Evolutionary conservation across 2,888 invertebrate species (phyloP), one percentile per base, ranked within the genome.

Genomic region (Platerodrilus igneus): DNA sequence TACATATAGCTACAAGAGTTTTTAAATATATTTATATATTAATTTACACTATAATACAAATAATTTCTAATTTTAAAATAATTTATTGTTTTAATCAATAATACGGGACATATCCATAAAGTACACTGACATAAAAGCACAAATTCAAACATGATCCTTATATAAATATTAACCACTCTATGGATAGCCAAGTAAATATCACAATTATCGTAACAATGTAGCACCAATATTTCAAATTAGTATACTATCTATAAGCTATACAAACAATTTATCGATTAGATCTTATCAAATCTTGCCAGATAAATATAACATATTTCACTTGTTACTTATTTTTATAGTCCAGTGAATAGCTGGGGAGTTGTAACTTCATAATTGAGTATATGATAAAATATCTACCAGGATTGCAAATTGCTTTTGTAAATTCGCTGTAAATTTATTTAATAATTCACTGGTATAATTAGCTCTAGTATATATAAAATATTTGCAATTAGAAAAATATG

Each of bases 1-100:
- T 46, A 46, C 46, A 46, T 42, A 42, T 36, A 42, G 38, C 41
- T 45, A 45, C 41, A 45, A 37, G 29, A 45, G 27, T 20, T 42
- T 41, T 27, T 27, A 30, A 30, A 37, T 34, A 29, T 34, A 32
- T 31, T 32, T 38, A 29, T 37, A 41, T 45, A 44, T 36, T 53
- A 51, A 47, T 48, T 50, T 53, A 53, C 53, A 53, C n/a, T 53
- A 50, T 53, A 29, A 41, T 53, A 53, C 53, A 53, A 50, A 48
- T 47, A 48, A 39, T 42, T 33, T 30, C 47, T 43, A 37, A 37
- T 46, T 49, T 47, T 45, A 51, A 33, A 52, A 52, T 53, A 53
- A 53, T 50, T 53, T 53, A 53, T 50, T 47, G 37, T 41, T 50
- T n/a, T n/a, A n/a, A n/a, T n/a, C 48, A 48, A 51, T 50, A 48